Percentiles rank a stretch among this genome's conserved stretches.
These are phyloP conservation scores for Apamea monoglypha DNA, from an alignment of 2,888 invertebrate species.

Conservation along the genomic window DNA sequence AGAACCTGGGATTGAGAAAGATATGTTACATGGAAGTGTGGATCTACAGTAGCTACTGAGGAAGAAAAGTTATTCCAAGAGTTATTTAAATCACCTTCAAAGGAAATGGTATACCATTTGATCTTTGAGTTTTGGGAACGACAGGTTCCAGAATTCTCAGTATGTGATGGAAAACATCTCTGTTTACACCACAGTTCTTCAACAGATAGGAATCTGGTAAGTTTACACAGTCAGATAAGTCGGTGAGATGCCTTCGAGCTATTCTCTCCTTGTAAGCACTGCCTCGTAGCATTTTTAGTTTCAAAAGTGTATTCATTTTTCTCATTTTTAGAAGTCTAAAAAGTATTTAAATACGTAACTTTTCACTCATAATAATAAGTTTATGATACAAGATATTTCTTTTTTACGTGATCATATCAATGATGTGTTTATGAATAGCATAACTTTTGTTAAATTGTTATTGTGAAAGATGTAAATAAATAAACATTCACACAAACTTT, in stretches of 20 bases:
- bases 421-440: not conserved
- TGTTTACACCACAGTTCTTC: conserved; percentile 76
- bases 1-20: conserved; percentile 69
- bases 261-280: conserved; percentile 74
- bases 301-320: conserved; percentile 73
- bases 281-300: conserved; percentile 76
- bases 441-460: not conserved
- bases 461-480: conserved; percentile 19
- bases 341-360: not conserved
- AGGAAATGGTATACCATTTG: conserved; percentile 81
- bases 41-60: not conserved
- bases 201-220: conserved; percentile 77
- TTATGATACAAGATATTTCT: not conserved
- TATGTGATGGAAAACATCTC: conserved; percentile 74
- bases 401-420: not conserved
- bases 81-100: conserved; percentile 71
- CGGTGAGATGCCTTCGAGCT: conserved; percentile 70
- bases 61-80: not conserved
- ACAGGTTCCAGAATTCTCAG: conserved; percentile 77
- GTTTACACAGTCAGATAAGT: conserved; percentile 73
- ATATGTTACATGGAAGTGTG: not conserved
- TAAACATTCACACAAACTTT: conserved; percentile 16
- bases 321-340: not conserved
- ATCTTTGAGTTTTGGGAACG: conserved; percentile 78
- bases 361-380: not conserved